These are phyloP conservation scores for Chinchilla lanigera DNA, from an alignment of 2,113 vertebrate genomes.

Conservation along the genomic window DNA sequence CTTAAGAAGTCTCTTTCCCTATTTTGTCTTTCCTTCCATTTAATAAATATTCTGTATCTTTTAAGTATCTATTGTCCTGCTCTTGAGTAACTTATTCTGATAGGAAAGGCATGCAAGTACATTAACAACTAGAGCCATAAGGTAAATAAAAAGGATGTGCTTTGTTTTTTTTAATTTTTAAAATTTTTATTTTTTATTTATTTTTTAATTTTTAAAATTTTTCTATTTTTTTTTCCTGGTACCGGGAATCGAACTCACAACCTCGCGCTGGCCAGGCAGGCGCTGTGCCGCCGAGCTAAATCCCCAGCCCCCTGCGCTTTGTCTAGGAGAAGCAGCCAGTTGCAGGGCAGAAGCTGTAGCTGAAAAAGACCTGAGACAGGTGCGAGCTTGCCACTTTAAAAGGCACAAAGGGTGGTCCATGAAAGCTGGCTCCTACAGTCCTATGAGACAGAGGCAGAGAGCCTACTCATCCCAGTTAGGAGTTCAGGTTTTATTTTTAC, in stretches of 20 bases:
- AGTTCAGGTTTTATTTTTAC: slow-evolving; percentile 47
- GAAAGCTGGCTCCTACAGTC: background rate
- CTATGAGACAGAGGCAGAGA: background rate
- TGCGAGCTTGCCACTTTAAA: background rate
- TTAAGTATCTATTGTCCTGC: background rate
- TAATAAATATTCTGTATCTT: background rate
- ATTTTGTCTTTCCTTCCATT: background rate
- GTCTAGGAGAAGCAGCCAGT: background rate
- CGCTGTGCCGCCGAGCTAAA: too few relatives aligned
- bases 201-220: too few relatives aligned
- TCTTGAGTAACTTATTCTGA: background rate
- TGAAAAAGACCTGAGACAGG: background rate
- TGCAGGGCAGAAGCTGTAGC: background rate
- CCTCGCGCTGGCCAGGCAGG: too few relatives aligned
- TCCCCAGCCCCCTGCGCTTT: too few relatives aligned
- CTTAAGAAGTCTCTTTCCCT: background rate
- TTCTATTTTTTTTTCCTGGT: too few relatives aligned
- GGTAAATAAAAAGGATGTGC: background rate
- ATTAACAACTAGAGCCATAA: background rate
- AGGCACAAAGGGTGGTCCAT: background rate
- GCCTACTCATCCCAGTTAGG: background rate
- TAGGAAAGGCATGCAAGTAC: background rate
- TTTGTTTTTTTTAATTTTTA: too few relatives aligned
- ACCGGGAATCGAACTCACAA: too few relatives aligned
- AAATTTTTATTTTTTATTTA: too few relatives aligned